A percentile compares a stretch with the other conserved stretches of the same genome.
Evolutionary conservation across 2,797 vertebrate genomes (phyloP).

Genomic region (Furcifer pardalis): DNA sequence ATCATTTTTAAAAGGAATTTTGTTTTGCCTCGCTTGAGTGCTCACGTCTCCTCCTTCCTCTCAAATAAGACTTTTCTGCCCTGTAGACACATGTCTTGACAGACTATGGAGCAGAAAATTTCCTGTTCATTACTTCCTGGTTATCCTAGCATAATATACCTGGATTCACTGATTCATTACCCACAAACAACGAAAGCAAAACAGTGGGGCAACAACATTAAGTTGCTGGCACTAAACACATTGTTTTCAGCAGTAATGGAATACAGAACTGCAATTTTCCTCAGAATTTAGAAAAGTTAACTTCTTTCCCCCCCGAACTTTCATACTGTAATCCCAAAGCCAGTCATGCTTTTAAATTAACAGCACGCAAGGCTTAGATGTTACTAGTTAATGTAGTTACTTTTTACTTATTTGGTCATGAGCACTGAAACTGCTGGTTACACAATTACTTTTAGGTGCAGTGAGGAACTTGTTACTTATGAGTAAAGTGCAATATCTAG

Average conservation of each 20-base stretch:
- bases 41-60: not conserved
- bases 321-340: not conserved
- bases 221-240: too few relatives aligned
- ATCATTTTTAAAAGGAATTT: not conserved
- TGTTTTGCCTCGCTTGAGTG: not conserved
- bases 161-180: not conserved
- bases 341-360: not conserved
- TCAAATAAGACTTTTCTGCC: not conserved
- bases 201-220: not conserved
- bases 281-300: too few relatives aligned
- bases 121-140: not conserved
- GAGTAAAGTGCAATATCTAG: too few relatives aligned
- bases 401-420: too few relatives aligned
- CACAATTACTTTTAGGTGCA: too few relatives aligned
- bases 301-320: too few relatives aligned
- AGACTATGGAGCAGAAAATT: not conserved
- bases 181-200: not conserved
- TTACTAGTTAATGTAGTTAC: too few relatives aligned
- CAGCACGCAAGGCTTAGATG: too few relatives aligned
- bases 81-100: not conserved
- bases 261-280: not conserved
- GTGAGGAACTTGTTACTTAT: too few relatives aligned
- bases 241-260: too few relatives aligned
- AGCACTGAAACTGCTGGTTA: too few relatives aligned
- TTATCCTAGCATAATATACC: not conserved